A percentile compares a stretch with the other conserved stretches of the same genome.
Conservation (phyloP, 1,140 invertebrate genomes). For the Tetranychus urticae region DNA sequence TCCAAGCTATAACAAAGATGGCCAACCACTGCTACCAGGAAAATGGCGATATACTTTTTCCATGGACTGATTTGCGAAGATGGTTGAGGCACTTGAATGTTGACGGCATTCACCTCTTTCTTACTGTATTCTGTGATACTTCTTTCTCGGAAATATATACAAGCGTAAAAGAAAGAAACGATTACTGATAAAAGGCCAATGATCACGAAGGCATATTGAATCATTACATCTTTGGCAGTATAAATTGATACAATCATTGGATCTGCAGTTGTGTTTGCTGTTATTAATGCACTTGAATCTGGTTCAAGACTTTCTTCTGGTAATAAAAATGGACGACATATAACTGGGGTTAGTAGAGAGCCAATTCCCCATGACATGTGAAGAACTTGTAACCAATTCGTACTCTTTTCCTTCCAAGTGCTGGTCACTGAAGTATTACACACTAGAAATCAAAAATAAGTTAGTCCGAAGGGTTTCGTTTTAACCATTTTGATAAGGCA, state of each 20-base stretch:
- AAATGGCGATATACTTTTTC: not conserved
- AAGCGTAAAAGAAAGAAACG: not conserved
- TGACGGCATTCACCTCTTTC: not conserved
- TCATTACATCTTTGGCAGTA: not conserved
- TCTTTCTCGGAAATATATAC: not conserved
- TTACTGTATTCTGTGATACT: not conserved
- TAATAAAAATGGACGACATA: not conserved
- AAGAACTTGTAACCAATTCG: not conserved
- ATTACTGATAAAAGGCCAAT: not conserved
- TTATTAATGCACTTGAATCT: not conserved
- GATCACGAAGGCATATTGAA: not conserved
- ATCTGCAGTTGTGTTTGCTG: not conserved
- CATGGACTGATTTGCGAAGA: not conserved
- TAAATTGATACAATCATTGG: not conserved
- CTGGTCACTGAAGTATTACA: not conserved
- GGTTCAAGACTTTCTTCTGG: not conserved
- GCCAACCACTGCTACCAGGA: not conserved
- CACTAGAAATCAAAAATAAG: not conserved
- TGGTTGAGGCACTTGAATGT: too few species aligned
- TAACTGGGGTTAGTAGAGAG: not conserved
- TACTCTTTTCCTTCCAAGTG: not conserved
- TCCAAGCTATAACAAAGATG: not conserved
- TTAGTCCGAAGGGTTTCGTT: too few species aligned
- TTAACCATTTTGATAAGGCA: too few species aligned
- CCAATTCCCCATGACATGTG: not conserved